These are phyloP conservation scores for Characodon lateralis DNA, from an alignment of 2,797 vertebrate genomes.

Conservation along the genomic window DNA sequence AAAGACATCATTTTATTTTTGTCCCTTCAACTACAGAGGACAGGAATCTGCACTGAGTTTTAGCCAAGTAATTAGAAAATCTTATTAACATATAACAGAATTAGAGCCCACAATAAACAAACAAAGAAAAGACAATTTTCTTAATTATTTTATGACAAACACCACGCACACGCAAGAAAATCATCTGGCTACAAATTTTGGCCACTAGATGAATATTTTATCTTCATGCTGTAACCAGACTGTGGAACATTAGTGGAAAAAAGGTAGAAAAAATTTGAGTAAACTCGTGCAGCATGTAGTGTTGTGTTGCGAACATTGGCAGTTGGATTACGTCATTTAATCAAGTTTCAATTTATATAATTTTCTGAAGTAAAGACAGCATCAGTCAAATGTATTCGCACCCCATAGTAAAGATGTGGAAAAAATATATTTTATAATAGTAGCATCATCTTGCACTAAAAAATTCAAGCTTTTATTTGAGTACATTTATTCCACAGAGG, in stretches of 20 bases:
- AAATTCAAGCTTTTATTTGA: background rate
- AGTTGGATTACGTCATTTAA: background rate
- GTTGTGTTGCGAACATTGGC: background rate
- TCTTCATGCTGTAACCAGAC: background rate
- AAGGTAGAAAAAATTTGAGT: background rate
- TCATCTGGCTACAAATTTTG: slow-evolving; percentile 12
- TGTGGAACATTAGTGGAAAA: background rate
- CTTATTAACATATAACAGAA: slow-evolving; percentile 62
- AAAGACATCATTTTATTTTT: slow-evolving; percentile 59
- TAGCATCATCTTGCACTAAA: background rate
- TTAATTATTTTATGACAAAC: slow-evolving; percentile 21
- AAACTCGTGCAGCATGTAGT: background rate
- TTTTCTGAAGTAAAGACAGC: background rate
- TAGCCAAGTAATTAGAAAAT: slow-evolving; percentile 68
- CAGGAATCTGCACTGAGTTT: slow-evolving; percentile 43
- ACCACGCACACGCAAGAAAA: background rate
- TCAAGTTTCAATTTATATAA: background rate
- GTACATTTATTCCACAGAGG: background rate
- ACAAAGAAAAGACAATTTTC: slow-evolving; percentile 40
- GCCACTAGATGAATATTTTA: background rate
- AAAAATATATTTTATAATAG: background rate
- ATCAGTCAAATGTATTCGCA: background rate
- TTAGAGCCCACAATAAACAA: slow-evolving; percentile 19
- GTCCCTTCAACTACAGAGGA: slow-evolving; percentile 59
- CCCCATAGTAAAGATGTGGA: background rate